phyloP scores from a whole-genome alignment of 2,888 invertebrate genomes.

The Torymus auratus region DNA sequence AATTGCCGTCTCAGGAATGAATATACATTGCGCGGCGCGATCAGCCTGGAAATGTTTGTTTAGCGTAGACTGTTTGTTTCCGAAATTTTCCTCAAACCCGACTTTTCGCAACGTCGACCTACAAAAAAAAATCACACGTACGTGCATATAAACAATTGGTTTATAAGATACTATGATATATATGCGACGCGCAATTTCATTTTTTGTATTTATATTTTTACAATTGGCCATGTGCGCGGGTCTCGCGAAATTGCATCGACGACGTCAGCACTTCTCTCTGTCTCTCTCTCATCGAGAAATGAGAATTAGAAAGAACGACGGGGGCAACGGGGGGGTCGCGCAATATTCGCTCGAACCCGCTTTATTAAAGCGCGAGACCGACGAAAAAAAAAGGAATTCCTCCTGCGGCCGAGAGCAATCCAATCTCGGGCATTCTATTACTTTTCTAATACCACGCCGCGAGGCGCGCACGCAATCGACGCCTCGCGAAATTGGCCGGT shows the following conservation, averaged over 20 bases:
- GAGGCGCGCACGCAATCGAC: neutral
- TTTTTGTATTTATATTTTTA: conserved; percentile 30
- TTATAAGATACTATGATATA: neutral
- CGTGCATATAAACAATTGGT: neutral
- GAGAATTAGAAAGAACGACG: neutral
- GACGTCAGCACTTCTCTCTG: neutral
- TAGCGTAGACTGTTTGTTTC: neutral
- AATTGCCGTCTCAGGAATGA: no score
- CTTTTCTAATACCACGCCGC: conserved; percentile 20
- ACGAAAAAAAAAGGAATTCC: neutral
- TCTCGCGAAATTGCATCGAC: conserved; percentile 3
- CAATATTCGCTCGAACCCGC: conserved; percentile 5
- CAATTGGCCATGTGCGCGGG: conserved; percentile 30
- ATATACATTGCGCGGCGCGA: no score
- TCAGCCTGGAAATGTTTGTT: no score
- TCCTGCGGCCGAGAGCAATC: neutral
- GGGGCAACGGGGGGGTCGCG: neutral
- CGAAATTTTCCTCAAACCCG: conserved; percentile 8
- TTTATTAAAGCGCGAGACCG: neutral
- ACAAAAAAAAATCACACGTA: no score
- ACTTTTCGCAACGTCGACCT: neutral
- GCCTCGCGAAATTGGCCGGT: conserved; percentile 19
- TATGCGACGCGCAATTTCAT: neutral
- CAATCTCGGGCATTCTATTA: conserved; percentile 39
- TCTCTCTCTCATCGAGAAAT: neutral